Evolutionary conservation across 2,888 invertebrate species (phyloP), one percentile per base, ranked within the genome.

Genomic region (Mechanitis mazaeus): DNA sequence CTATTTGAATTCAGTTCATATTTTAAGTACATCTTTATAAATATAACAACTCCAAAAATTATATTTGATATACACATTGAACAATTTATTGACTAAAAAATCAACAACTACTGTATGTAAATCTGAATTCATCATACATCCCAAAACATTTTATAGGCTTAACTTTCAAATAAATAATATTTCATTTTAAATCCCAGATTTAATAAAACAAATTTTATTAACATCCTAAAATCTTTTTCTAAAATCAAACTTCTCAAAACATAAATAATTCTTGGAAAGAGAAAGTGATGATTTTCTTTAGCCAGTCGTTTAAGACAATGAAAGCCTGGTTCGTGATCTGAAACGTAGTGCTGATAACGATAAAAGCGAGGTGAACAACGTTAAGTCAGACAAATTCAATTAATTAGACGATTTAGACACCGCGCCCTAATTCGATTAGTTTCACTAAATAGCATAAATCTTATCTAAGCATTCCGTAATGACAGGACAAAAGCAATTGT

Each of bases 1-100:
- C 71, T 75, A 74, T 75, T 7, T 31, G 9, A 50, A 50, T 50
- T 50, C 31, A 50, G 50, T 50, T 50, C 11, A 31, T 50, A 9
- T 50, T 50, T 9, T 31, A 6, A 50, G 47, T 47, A n/a, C 47
- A 79, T 83, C 83, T 83, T 83, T 80, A 81, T 81, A 80, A 83
- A 81, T 83, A 82, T 81, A 83, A 76, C 61, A 59, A 45, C 57
- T 63, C 58, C 55, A 53, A 50, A 55, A 47, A 38, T 6, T 38
- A 38, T 7, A 38, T 38, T 38, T 38, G 38, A 0, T 38, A 6
- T 38, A 38, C 7, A 2, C 38, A 38, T 38, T 38, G 38, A 38
- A 38, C 7, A 38, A 38, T 38, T 38, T 38, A 38, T 38, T 38
- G 20, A 20, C 20, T 20, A 20, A 20, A 20, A 20, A 20, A 20